Percentiles rank a stretch among this genome's conserved stretches.
Conservation (phyloP, 1,140 invertebrate species). For the Stenopsyche tienmushanensis region DNA sequence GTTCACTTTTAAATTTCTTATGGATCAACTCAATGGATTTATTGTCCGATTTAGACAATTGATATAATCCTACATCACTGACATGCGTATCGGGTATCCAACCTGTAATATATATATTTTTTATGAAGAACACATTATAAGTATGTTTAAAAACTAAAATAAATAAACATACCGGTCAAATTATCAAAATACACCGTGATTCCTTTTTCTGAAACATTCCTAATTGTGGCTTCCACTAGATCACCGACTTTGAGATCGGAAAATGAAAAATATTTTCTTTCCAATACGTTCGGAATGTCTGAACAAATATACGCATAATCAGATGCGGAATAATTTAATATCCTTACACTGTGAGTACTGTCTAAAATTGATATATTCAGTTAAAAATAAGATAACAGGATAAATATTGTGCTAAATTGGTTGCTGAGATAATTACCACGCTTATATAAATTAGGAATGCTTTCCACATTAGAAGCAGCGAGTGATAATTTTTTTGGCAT, state of each 20-base stretch:
- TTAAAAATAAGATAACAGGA: too few species aligned
- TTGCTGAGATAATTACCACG: too few species aligned
- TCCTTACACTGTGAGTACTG: conserved; percentile 58
- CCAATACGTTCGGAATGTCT: conserved; percentile 57
- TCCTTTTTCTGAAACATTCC: conserved; percentile 45
- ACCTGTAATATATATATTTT: conserved; percentile 35
- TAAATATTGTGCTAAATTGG: too few species aligned
- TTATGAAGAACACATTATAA: conserved; percentile 6
- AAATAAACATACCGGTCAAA: conserved; percentile 46
- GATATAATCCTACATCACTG: conserved; percentile 40
- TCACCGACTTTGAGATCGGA: conserved; percentile 58
- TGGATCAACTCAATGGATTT: conserved; percentile 44
- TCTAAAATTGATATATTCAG: conserved; percentile 40
- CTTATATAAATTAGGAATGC: conserved; percentile 25
- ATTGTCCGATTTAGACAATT: conserved; percentile 40
- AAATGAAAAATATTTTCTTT: conserved; percentile 53
- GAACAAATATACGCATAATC: conserved; percentile 61
- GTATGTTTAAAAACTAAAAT: too few species aligned
- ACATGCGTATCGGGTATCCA: conserved; percentile 43
- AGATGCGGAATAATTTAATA: conserved; percentile 59
- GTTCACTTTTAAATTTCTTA: conserved; percentile 50
- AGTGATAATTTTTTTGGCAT: conserved; percentile 20
- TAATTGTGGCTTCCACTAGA: conserved; percentile 53
- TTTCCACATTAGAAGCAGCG: conserved; percentile 1
- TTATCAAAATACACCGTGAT: conserved; percentile 48